Percentiles rank a stretch among this genome's conserved stretches.
Evolutionary conservation across 2,888 invertebrate species (phyloP).

Genomic region (Rotaria magnacalcarata): DNA sequence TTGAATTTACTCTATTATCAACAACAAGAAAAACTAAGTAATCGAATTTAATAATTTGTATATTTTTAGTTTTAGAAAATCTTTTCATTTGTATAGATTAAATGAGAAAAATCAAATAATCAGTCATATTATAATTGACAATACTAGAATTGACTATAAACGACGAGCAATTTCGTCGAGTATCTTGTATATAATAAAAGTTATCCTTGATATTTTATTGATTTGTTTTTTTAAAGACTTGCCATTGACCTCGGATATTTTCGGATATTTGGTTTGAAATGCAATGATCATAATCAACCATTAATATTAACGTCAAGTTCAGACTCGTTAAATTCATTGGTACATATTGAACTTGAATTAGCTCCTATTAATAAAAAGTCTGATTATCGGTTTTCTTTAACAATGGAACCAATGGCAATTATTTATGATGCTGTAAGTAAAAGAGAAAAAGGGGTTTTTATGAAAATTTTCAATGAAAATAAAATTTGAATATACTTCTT

Average conservation of each 20-base stretch:
- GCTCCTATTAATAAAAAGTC: not conserved
- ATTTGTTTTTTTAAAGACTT: not conserved
- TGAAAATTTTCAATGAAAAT: too few relatives aligned
- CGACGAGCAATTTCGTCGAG: not conserved
- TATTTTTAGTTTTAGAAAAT: too few relatives aligned
- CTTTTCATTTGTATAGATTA: not conserved
- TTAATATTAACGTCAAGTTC: not conserved
- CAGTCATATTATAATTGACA: not conserved
- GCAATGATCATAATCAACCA: not conserved
- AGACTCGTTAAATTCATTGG: not conserved
- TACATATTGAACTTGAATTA: slow-evolving; percentile 1
- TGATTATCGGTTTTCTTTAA: not conserved
- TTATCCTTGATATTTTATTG: not conserved
- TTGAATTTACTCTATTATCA: not conserved
- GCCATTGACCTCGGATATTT: not conserved
- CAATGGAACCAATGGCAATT: not conserved
- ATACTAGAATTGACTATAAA: not conserved
- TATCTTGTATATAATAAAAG: not conserved
- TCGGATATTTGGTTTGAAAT: not conserved
- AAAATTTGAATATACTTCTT: not conserved
- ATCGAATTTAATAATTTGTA: not conserved
- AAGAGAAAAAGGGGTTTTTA: too few relatives aligned
- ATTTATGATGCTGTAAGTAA: not conserved
- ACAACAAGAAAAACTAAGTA: not conserved
- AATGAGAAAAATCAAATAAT: not conserved